Evolutionary conservation across 2,888 invertebrate species (phyloP).

Genomic region (Stenurella melanura): DNA sequence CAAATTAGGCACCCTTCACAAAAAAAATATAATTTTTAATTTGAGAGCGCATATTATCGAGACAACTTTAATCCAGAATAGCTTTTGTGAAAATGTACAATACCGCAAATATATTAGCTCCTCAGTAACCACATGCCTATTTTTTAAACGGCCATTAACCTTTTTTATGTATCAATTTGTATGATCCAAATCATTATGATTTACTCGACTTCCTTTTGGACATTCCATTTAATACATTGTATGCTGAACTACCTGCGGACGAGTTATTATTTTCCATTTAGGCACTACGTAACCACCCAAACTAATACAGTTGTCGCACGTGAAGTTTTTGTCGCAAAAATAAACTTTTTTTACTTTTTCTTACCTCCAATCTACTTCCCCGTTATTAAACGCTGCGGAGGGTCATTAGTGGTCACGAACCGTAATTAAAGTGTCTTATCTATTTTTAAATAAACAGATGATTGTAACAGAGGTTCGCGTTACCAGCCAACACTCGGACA

Average conservation of each 20-base stretch:
- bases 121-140: too few species aligned
- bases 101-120: too few species aligned
- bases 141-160: background rate
- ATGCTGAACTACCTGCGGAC: conserved; percentile 1
- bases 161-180: background rate
- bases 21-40: too few species aligned
- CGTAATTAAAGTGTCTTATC: conserved; percentile 63
- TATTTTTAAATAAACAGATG: conserved; percentile 60
- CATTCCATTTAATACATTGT: background rate
- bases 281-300: conserved; percentile 9
- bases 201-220: conserved; percentile 15
- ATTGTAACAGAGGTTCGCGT: conserved; percentile 36
- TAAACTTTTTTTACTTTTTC: conserved; percentile 32
- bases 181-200: conserved; percentile 19
- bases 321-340: conserved; percentile 36
- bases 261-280: conserved; percentile 30
- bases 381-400: conserved; percentile 47
- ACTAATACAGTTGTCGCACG: conserved; percentile 37
- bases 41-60: too few species aligned
- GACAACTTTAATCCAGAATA: too few species aligned
- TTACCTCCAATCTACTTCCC: conserved; percentile 44
- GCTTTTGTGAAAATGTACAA: too few species aligned
- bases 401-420: conserved; percentile 63
- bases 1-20: too few species aligned
- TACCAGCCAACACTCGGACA: conserved; percentile 33